Evolutionary conservation across 2,888 invertebrate species (phyloP).

Genomic region (Stenichneumon culpator): DNA sequence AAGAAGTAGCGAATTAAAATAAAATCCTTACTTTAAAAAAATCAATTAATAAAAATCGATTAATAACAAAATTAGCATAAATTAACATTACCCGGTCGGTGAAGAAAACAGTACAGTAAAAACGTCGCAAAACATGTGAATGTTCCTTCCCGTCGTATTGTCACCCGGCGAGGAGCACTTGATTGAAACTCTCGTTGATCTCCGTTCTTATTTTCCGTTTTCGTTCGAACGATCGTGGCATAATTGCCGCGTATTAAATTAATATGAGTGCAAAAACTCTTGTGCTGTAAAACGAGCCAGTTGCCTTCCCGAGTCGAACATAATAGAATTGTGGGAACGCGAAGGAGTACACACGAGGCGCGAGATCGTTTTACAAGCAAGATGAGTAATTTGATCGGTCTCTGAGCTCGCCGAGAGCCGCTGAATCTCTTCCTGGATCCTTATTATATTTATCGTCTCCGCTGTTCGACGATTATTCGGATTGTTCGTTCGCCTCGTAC

Average conservation of each 20-base stretch:
- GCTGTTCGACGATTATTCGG: constrained; percentile 22
- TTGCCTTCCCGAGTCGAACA: constrained; percentile 58
- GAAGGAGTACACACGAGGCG: constrained; percentile 40
- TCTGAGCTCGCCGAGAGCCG: constrained; percentile 52
- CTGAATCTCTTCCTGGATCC: constrained; percentile 10
- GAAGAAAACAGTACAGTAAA: no score
- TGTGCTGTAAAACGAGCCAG: constrained; percentile 66
- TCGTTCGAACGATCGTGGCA: constrained; percentile 43
- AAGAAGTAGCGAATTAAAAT: no score
- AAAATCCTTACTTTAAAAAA: no score
- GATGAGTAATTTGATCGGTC: constrained; percentile 59
- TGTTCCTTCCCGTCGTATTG: background rate
- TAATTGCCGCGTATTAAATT: constrained; percentile 53
- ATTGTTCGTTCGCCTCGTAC: constrained; percentile 1
- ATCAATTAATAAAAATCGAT: no score
- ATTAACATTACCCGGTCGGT: no score
- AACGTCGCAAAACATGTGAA: background rate
- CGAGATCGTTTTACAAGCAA: constrained; percentile 54
- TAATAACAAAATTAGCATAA: no score
- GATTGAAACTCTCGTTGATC: constrained; percentile 19
- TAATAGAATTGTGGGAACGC: constrained; percentile 78
- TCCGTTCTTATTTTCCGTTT: constrained; percentile 8
- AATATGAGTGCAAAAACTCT: constrained; percentile 61
- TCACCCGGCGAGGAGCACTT: background rate
- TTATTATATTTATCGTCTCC: constrained; percentile 29